These are phyloP conservation scores for Bombus soroeensis DNA, from an alignment of 1,140 invertebrate genomes.

Conservation along the genomic window DNA sequence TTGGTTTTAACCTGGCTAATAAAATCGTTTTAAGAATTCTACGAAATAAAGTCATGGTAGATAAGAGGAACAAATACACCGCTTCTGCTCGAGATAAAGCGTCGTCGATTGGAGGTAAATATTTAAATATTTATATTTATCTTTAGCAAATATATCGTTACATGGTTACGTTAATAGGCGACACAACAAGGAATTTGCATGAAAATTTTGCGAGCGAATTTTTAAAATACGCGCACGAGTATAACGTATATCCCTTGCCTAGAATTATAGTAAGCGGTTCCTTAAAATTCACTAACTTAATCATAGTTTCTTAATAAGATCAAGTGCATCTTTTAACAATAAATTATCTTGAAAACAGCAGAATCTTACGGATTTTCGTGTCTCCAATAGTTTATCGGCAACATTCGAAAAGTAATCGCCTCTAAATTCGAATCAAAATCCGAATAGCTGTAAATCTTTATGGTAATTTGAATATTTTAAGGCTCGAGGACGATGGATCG, in stretches of 20 bases:
- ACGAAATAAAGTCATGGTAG: neutral
- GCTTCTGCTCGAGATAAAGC: constrained; percentile 23
- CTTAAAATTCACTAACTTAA: neutral
- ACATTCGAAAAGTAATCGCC: neutral
- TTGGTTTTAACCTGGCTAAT: neutral
- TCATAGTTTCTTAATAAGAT: neutral
- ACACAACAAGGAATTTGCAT: neutral
- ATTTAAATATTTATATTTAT: neutral
- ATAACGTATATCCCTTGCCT: constrained; percentile 44
- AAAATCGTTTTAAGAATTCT: neutral
- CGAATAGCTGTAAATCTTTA: neutral
- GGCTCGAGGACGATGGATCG: neutral
- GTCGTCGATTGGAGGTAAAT: constrained; percentile 22
- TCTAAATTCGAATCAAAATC: neutral
- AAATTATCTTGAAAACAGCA: neutral
- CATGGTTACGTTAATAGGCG: neutral
- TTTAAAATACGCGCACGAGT: constrained; percentile 42
- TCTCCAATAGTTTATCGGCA: neutral
- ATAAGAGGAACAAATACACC: constrained; percentile 24
- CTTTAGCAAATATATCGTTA: neutral
- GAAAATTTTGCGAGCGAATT: constrained; percentile 62
- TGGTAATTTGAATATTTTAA: neutral
- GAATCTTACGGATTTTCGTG: neutral
- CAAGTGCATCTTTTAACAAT: neutral
- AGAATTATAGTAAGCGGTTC: constrained; percentile 35